A percentile compares a stretch with the other conserved stretches of the same genome.
phyloP scores from a whole-genome alignment of 2,888 invertebrate genomes.

The Hofmannophila pseudospretella region DNA sequence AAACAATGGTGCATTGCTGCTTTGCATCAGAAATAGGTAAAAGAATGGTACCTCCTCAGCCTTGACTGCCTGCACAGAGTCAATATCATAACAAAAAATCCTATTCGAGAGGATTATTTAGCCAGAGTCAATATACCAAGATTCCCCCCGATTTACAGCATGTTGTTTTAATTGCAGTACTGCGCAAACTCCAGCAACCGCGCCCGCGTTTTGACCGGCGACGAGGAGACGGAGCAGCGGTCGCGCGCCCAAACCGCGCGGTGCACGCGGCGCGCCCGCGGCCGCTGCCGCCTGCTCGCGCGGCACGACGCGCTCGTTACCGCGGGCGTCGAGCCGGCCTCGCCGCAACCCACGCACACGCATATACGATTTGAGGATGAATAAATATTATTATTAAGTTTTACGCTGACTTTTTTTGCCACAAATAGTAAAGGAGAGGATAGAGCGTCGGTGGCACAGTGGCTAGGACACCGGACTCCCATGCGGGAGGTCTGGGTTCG shows the following conservation, averaged over 20 bases:
- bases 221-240: conserved; percentile 89
- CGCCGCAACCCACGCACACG: conserved; percentile 82
- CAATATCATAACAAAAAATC: no score
- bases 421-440: neutral
- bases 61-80: no score
- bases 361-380: conserved; percentile 84
- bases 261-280: conserved; percentile 67
- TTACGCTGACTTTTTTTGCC: neutral
- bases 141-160: no score
- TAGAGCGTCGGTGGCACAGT: neutral
- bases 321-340: conserved; percentile 45
- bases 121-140: no score
- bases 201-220: conserved; percentile 69
- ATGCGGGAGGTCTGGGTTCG: no score
- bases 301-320: conserved; percentile 26
- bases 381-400: neutral
- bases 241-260: conserved; percentile 79
- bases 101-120: no score
- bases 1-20: no score
- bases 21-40: no score
- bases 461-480: no score
- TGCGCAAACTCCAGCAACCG: conserved; percentile 32
- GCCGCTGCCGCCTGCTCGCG: conserved; percentile 28
- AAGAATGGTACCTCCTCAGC: no score
- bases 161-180: conserved; percentile 43